Base-by-base conservation (phyloP, 2,113 vertebrate genomes). In the Pampusana beccarii region DNA sequence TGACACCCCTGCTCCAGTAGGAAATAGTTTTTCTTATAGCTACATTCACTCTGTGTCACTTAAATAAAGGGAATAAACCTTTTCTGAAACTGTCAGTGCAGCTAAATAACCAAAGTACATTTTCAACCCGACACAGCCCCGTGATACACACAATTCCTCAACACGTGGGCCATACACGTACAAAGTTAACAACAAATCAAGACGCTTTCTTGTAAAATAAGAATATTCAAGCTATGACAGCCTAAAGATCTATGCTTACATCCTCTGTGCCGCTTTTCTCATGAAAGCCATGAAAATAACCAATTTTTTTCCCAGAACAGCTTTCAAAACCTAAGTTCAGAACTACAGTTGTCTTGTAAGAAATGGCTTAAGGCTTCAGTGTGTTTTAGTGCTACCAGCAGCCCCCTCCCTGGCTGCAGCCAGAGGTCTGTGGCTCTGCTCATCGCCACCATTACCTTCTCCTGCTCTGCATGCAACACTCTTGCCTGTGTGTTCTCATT, bases 401-500 rank as follows among this genome's bases (percentile, higher is more conserved):
- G 15, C 50, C 73, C 64, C 64, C 10, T 42, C 34, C 64, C 50
- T 15, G 25, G 67, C 48, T 67, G 75, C 44, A 62, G 61, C 13
- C 26, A 36, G 67, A 90, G 75, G 13, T 24, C 33, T 20, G 6
- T 9, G 36, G 58, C 62, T 62, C 40, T 74, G 81, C 28, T 29
- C 58, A 11, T 4, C 16, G 61, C 16, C 88, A 50, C 65, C 80
- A 77, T 96, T 98, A 99, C 99, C 99, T 99, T 99, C 96, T 99
- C 99, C 91, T 99, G 98, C 86, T 99, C 99, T 26, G 99, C 99
- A 96, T 99, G 98, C 94, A 99, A 98, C n/a, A 99, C 96, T 86
- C 98, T 98, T 65, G 99, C 98, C 97, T 99, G 99, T 89, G 97
- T 99, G 86, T 98, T 99, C 94, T 99, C 99, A 10, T 98, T 99